Evolutionary conservation across 2,797 vertebrate genomes (phyloP).

Genomic region (Tapera naevia): DNA sequence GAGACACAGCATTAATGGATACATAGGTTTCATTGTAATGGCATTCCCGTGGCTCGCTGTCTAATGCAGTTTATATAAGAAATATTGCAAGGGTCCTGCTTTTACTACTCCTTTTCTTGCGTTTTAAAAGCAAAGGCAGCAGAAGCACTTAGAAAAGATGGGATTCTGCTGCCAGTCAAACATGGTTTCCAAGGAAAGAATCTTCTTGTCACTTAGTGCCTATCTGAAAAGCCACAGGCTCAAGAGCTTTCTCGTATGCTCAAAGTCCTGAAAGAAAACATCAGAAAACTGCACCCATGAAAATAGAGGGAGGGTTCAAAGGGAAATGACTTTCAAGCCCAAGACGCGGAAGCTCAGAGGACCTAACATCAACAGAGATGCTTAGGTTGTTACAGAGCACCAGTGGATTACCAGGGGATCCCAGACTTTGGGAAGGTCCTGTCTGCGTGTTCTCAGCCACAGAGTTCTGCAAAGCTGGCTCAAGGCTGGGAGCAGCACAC

Average conservation of each 20-base stretch:
- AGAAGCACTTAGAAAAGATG: not conserved
- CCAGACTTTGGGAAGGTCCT: not conserved
- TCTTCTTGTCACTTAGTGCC: not conserved
- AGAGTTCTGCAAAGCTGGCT: not conserved
- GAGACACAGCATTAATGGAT: not conserved
- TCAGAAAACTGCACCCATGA: not conserved
- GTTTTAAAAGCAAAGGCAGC: not conserved
- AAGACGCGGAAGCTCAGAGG: not conserved
- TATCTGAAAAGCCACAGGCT: not conserved
- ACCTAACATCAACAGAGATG: not conserved
- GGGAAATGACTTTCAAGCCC: not conserved
- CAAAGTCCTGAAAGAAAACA: not conserved
- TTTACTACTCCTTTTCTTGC: not conserved
- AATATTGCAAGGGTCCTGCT: not conserved
- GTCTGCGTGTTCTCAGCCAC: fast-evolving
- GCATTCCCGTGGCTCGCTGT: not conserved
- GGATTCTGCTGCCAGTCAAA: not conserved
- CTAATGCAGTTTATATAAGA: not conserved
- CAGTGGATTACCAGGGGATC: fast-evolving
- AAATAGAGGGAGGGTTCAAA: not conserved
- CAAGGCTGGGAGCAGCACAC: fast-evolving
- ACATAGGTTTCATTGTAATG: not conserved
- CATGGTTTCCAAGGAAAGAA: not conserved
- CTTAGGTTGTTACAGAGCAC: not conserved
- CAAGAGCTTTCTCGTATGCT: constrained; percentile 14